These are phyloP conservation scores for Hippopotamyrus pictus DNA, from an alignment of 2,797 vertebrate genomes.

Conservation along the genomic window DNA sequence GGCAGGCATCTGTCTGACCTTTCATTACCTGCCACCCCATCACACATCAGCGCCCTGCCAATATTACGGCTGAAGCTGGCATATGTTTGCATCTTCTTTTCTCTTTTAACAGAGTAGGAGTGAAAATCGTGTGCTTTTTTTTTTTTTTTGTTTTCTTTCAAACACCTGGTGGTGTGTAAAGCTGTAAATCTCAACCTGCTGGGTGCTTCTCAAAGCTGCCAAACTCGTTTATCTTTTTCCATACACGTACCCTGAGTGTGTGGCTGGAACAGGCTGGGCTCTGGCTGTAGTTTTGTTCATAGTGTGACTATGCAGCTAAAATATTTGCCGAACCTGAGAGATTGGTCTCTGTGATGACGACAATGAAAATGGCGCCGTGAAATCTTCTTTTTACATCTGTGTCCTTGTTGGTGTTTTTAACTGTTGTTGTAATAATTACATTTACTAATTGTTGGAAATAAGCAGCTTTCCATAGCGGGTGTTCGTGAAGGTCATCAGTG, in stretches of 20 bases:
- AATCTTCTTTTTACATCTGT: constrained; percentile 35
- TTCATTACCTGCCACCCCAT: constrained; percentile 27
- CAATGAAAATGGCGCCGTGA: constrained; percentile 42
- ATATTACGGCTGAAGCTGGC: constrained; percentile 57
- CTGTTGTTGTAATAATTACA: constrained; percentile 36
- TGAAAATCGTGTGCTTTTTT: constrained; percentile 14
- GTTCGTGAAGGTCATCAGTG: constrained; percentile 45
- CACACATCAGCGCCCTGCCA: constrained; percentile 45
- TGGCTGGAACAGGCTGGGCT: constrained; percentile 23
- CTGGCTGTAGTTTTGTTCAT: constrained; percentile 33
- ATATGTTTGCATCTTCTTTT: constrained; percentile 26
- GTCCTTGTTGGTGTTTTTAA: constrained; percentile 13
- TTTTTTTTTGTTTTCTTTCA: constrained; percentile 18
- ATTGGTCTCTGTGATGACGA: constrained; percentile 55
- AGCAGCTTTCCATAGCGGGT: constrained; percentile 40
- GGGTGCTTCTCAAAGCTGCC: constrained; percentile 38
- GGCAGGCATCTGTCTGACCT: background rate
- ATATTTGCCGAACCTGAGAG: constrained; percentile 48
- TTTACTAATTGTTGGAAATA: constrained; percentile 43
- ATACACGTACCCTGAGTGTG: constrained; percentile 20
- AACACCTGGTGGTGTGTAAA: constrained; percentile 22
- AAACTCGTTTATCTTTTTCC: constrained; percentile 31
- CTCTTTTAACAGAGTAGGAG: constrained; percentile 26
- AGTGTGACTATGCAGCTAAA: constrained; percentile 34
- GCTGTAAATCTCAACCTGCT: constrained; percentile 29